Evolutionary conservation across 2,888 invertebrate genomes (phyloP).

Genomic region (Punctoribates punctum): DNA sequence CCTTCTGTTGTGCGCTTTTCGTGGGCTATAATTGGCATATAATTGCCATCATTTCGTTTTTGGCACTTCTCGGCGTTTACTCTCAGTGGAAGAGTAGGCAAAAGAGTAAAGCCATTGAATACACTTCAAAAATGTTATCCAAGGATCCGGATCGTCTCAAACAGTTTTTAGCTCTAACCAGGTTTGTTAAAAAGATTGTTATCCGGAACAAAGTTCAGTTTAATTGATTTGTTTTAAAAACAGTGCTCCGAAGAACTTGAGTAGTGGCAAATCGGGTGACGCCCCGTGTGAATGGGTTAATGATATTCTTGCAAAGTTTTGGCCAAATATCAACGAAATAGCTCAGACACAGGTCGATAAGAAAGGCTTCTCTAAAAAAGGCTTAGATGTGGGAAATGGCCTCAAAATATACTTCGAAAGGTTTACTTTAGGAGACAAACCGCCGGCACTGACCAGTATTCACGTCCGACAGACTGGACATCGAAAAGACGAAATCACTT

Average conservation of each 20-base stretch:
- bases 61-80: background rate
- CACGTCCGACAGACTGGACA: background rate
- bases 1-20: background rate
- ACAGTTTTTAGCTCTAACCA: background rate
- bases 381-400: slow-evolving; percentile 5
- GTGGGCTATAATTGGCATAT: slow-evolving; percentile 5
- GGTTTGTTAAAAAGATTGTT: background rate
- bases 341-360: slow-evolving; percentile 34
- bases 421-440: slow-evolving; percentile 41
- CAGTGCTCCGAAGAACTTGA: slow-evolving; percentile 11
- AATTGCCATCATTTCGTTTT: slow-evolving; percentile 1
- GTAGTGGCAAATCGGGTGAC: background rate
- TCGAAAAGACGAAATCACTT: slow-evolving; percentile 33
- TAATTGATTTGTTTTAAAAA: background rate
- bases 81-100: background rate
- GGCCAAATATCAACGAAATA: slow-evolving; percentile 28
- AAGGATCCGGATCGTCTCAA: slow-evolving; percentile 10
- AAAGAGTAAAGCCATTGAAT: background rate
- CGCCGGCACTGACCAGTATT: slow-evolving; percentile 32
- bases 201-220: too few species aligned
- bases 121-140: background rate
- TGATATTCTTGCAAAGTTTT: slow-evolving; percentile 32
- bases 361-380: slow-evolving; percentile 15
- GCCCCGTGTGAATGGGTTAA: slow-evolving; percentile 37
- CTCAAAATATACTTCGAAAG: slow-evolving; percentile 32